These are phyloP conservation scores for Caiman crocodilus DNA, from an alignment of 2,797 vertebrate species.

Conservation along the genomic window DNA sequence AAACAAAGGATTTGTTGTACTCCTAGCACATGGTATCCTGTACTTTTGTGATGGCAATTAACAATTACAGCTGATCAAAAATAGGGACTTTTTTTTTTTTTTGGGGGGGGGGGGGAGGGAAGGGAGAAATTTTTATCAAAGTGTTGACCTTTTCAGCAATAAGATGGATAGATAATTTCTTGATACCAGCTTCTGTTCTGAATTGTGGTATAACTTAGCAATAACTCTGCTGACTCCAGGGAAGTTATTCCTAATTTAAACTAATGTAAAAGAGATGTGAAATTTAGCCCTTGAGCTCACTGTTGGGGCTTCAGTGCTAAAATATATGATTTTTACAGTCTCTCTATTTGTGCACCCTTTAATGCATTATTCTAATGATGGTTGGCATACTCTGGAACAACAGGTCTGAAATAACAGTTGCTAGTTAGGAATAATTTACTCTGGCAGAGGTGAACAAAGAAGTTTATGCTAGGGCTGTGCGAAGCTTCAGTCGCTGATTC, in stretches of 20 bases:
- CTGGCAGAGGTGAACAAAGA: background rate
- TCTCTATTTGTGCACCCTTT: background rate
- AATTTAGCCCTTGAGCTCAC: background rate
- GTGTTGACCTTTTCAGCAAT: background rate
- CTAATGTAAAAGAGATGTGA: background rate
- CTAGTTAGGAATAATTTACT: conserved; percentile 2
- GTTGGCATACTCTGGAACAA: background rate
- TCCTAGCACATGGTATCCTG: rapidly evolving
- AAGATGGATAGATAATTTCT: background rate
- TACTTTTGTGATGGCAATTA: rapidly evolving
- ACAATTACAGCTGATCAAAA: background rate
- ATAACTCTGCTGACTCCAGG: background rate
- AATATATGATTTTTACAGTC: background rate
- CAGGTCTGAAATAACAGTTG: background rate
- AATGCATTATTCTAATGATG: background rate
- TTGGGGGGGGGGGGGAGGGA: background rate
- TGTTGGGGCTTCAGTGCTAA: background rate
- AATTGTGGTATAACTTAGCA: background rate
- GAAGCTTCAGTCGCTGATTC: background rate
- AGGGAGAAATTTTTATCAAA: background rate
- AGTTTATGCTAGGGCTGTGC: background rate
- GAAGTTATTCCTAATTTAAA: background rate
- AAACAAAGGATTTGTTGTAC: rapidly evolving
- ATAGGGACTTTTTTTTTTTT: background rate
- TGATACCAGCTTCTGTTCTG: background rate